A percentile compares a stretch with the other conserved stretches of the same genome.
Conservation (phyloP, 2,888 invertebrate species). For the Nemotelus pantherinus region DNA sequence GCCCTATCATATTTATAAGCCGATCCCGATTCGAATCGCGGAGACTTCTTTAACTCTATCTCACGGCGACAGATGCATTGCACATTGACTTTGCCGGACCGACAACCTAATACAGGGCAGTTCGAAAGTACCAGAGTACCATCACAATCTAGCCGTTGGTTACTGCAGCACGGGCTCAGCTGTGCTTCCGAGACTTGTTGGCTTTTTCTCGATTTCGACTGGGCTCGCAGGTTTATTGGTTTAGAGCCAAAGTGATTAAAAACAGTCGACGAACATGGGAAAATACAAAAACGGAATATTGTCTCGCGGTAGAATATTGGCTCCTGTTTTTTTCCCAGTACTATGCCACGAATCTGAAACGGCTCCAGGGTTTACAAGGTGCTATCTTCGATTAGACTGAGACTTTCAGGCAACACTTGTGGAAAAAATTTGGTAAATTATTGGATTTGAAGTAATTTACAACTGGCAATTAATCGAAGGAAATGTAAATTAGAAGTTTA, state of each 20-base stretch:
- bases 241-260: conserved; percentile 44
- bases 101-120: neutral
- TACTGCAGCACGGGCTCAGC: neutral
- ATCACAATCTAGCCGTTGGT: neutral
- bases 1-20: conserved; percentile 9
- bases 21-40: too few relatives aligned
- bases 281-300: neutral
- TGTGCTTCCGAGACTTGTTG: neutral
- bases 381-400: too few relatives aligned
- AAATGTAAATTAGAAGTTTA: too few relatives aligned
- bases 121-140: neutral
- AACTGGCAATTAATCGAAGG: too few relatives aligned
- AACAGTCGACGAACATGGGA: conserved; percentile 23
- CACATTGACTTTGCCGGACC: neutral
- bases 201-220: conserved; percentile 15
- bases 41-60: neutral
- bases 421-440: too few relatives aligned
- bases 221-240: conserved; percentile 42
- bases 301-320: too few relatives aligned
- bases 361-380: too few relatives aligned
- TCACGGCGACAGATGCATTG: neutral
- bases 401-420: too few relatives aligned
- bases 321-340: too few relatives aligned
- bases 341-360: too few relatives aligned
- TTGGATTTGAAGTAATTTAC: too few relatives aligned